Percentiles rank a stretch among this genome's conserved stretches.
These are phyloP conservation scores for Lepidocyrtoides sp. DNA, from an alignment of 2,888 invertebrate species.

Conservation along the genomic window DNA sequence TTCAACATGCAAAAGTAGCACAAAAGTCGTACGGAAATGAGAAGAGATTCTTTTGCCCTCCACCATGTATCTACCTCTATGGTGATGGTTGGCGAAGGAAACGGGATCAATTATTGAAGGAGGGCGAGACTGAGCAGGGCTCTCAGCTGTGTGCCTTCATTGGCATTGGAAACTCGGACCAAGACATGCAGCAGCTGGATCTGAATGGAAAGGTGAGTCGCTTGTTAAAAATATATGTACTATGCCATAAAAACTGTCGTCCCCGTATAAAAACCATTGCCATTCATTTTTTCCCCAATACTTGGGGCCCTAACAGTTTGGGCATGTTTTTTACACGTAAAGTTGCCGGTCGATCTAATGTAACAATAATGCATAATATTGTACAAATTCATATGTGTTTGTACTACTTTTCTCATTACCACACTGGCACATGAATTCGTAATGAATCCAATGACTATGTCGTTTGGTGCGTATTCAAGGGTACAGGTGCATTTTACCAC, in stretches of 20 bases:
- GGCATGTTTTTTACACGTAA: neutral
- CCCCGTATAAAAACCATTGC: neutral
- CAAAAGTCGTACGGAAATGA: slow-evolving; percentile 99
- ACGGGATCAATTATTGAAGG: slow-evolving; percentile 96
- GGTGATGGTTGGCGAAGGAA: slow-evolving; percentile 99
- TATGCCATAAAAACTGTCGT: too few relatives aligned
- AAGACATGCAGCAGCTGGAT: slow-evolving; percentile 99
- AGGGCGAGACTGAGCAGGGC: slow-evolving; percentile 96
- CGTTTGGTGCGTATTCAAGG: slow-evolving; percentile 39
- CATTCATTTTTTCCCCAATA: neutral
- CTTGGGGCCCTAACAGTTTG: neutral
- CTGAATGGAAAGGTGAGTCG: slow-evolving; percentile 94
- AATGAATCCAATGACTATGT: slow-evolving; percentile 55
- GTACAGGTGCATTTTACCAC: slow-evolving; percentile 77
- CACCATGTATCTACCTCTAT: slow-evolving; percentile 99
- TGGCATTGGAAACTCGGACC: slow-evolving; percentile 99
- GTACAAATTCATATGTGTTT: neutral
- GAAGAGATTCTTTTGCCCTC: slow-evolving; percentile 98
- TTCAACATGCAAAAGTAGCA: slow-evolving; percentile 99
- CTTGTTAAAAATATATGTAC: neutral
- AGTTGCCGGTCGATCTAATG: neutral
- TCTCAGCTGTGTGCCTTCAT: slow-evolving; percentile 99
- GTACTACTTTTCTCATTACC: slow-evolving; percentile 30
- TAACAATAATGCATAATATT: neutral
- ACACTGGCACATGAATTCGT: slow-evolving; percentile 56